Conservation (phyloP, 2,888 invertebrate species). For the Lasioglossum oenotherae region DNA sequence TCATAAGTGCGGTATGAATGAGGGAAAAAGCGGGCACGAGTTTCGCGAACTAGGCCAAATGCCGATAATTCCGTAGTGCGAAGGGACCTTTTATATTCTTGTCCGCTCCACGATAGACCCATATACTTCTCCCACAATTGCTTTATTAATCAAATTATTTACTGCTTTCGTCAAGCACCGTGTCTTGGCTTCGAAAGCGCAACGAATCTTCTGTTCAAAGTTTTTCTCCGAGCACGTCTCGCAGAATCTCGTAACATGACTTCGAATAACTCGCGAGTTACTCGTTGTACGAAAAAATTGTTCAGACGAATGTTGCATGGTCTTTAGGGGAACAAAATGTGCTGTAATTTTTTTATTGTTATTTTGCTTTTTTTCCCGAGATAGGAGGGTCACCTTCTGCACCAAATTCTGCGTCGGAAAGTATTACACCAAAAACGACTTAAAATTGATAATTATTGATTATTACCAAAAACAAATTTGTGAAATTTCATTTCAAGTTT, state of each 20-base stretch:
- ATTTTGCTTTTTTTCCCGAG: not conserved
- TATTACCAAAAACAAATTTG: no score
- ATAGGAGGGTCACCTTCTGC: not conserved
- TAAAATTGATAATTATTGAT: not conserved
- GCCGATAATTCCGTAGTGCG: slow-evolving; percentile 37
- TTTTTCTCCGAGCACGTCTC: not conserved
- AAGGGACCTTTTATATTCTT: slow-evolving; percentile 25
- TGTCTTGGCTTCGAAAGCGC: not conserved
- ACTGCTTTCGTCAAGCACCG: not conserved
- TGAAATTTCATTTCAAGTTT: not conserved
- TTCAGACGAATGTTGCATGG: not conserved
- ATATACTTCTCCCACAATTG: slow-evolving; percentile 5
- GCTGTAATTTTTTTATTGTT: no score
- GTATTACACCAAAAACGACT: not conserved
- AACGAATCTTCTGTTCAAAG: not conserved
- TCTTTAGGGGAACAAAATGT: no score
- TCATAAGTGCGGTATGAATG: slow-evolving; percentile 11
- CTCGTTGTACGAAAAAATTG: not conserved
- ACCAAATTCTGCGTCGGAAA: not conserved
- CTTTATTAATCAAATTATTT: slow-evolving; percentile 37
- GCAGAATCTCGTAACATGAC: not conserved
- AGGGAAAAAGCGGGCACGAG: slow-evolving; percentile 15
- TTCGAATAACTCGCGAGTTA: not conserved
- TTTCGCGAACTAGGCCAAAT: slow-evolving; percentile 51
- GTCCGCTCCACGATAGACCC: not conserved